Percentiles rank a stretch among this genome's conserved stretches.
These are phyloP conservation scores for Grapholita molesta DNA, from an alignment of 1,140 invertebrate genomes.

Conservation along the genomic window DNA sequence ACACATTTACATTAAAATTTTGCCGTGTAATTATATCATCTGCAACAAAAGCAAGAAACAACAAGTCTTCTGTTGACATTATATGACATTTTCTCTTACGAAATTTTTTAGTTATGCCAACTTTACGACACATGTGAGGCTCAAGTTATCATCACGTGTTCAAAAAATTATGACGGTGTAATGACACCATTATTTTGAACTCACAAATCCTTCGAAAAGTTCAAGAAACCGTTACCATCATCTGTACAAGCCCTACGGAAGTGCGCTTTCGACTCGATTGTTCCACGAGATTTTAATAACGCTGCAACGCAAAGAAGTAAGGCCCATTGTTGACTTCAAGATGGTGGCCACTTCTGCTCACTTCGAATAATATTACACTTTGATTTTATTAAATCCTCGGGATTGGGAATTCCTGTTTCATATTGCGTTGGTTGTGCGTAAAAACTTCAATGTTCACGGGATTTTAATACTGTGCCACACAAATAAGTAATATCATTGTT, in stretches of 20 bases:
- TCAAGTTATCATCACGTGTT: too few relatives aligned
- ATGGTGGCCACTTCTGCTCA: conserved; percentile 41
- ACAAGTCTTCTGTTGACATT: too few relatives aligned
- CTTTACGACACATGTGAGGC: too few relatives aligned
- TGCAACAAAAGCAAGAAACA: too few relatives aligned
- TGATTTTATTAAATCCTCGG: conserved; percentile 44
- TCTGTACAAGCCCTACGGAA: conserved; percentile 55
- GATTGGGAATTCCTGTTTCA: neutral
- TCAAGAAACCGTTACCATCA: conserved; percentile 15
- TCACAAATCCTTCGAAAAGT: neutral
- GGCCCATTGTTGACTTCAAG: conserved; percentile 70
- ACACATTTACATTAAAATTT: too few relatives aligned
- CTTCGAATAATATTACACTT: conserved; percentile 44
- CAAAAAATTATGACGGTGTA: too few relatives aligned
- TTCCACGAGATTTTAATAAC: conserved; percentile 78
- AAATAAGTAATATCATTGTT: too few relatives aligned
- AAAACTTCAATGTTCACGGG: neutral
- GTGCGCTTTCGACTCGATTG: conserved; percentile 76
- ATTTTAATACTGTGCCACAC: neutral
- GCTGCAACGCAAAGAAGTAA: conserved; percentile 74
- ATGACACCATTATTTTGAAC: too few relatives aligned
- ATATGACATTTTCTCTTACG: too few relatives aligned
- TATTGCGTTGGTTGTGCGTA: neutral
- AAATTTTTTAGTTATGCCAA: too few relatives aligned
- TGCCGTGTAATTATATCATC: too few relatives aligned